Conservation (phyloP, 1,140 invertebrate genomes). For the Drosophila nannoptera region DNA sequence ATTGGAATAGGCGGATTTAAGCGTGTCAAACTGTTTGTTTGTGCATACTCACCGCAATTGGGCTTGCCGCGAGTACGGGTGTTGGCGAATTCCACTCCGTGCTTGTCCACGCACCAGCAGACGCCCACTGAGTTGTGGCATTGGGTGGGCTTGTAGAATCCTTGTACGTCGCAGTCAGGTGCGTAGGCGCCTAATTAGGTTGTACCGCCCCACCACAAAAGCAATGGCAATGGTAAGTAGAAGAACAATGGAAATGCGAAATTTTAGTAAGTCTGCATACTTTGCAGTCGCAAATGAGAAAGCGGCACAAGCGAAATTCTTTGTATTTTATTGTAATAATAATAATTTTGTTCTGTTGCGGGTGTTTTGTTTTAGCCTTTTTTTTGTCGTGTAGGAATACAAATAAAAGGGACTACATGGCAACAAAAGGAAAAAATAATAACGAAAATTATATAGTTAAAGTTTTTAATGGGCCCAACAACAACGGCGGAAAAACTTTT, state of each 20-base stretch:
- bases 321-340: constrained; percentile 32
- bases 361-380: constrained; percentile 35
- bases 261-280: constrained; percentile 63
- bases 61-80: constrained; percentile 91
- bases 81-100: constrained; percentile 92
- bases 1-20: not conserved
- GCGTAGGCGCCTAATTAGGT: constrained; percentile 85
- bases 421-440: constrained; percentile 24
- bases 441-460: constrained; percentile 55
- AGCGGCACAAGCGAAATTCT: constrained; percentile 66
- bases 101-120: constrained; percentile 96
- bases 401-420: constrained; percentile 4
- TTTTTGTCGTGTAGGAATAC: constrained; percentile 43
- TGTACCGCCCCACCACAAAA: constrained; percentile 17
- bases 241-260: constrained; percentile 52
- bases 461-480: constrained; percentile 58
- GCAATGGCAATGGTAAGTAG: constrained; percentile 24
- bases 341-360: constrained; percentile 37
- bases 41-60: constrained; percentile 87
- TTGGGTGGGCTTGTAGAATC: constrained; percentile 91
- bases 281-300: constrained; percentile 39
- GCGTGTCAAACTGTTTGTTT: constrained; percentile 7
- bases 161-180: constrained; percentile 91
- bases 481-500: constrained; percentile 52
- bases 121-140: constrained; percentile 90